A percentile compares a stretch with the other conserved stretches of the same genome.
Conservation (phyloP, 2,888 invertebrate genomes). For the Epirrhoe alternata region DNA sequence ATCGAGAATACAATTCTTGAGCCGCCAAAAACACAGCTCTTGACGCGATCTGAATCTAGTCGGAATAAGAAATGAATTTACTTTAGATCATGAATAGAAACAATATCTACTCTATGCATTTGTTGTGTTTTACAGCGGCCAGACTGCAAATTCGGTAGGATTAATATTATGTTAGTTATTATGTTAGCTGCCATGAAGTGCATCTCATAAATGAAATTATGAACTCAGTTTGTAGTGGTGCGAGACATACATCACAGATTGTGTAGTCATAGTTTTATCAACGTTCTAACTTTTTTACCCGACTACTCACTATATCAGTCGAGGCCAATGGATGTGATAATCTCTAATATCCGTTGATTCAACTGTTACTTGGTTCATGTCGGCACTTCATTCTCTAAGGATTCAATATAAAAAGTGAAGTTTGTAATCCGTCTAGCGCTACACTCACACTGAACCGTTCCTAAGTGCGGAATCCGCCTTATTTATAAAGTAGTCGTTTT, state of each 20-base stretch:
- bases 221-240: background rate
- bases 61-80: background rate
- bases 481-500: conserved; percentile 33
- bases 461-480: conserved; percentile 28
- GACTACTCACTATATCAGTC: background rate
- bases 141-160: background rate
- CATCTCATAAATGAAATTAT: background rate
- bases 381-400: background rate
- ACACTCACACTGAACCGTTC: conserved; percentile 28
- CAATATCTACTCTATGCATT: background rate
- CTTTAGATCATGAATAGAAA: background rate
- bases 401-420: conserved; percentile 1
- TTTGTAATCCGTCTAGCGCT: conserved; percentile 23
- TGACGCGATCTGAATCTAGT: background rate
- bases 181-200: background rate
- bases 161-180: background rate
- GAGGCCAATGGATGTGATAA: background rate
- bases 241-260: background rate
- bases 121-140: background rate
- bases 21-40: background rate
- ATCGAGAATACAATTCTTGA: background rate
- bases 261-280: background rate
- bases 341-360: background rate
- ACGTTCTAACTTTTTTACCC: background rate
- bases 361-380: background rate